Evolutionary conservation across 2,888 invertebrate species (phyloP), one percentile per base, ranked within the genome.

Genomic region (Ganaspis brasiliensis): DNA sequence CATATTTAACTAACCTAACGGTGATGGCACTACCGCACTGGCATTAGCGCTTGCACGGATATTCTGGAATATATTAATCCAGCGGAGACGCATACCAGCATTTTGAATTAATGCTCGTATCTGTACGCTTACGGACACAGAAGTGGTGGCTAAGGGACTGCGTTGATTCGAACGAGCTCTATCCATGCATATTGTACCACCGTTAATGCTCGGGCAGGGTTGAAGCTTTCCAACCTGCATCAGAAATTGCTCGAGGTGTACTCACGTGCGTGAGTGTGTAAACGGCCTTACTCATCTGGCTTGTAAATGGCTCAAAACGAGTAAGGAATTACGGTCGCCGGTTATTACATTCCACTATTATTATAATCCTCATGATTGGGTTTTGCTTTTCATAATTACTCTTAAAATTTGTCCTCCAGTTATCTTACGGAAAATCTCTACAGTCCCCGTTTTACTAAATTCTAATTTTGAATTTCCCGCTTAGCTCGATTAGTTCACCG

Each of bases 1-100:
- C 88, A 89, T 89, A 88, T 88, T 89, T 89, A 88, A 88, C 87
- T 86, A 89, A 87, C 85, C 84, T 84, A 82, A 84, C 83, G 79
- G 80, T 77, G 75, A 73, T 67, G 79, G 76, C 81, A 79, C 52
- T 52, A 52, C 71, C 81, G 82, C 79, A 81, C 77, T 77, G 82
- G 84, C 87, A 87, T 87, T 87, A 87, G 83, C 84, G 83, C 83
- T 83, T 87, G 83, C 83, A 83, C 84, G 84, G 84, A 87, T 87
- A 87, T 87, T 85, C 86, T 79, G 81, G 87, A 85, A 86, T 88
- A 87, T 87, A 87, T 88, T 88, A 87, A 88, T 87, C 82, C 82
- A 74, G 71, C 76, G 79, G 75, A 79, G 79, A 78, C 82, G 84
- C 83, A 85, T 85, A 84, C 79, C 84, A 77, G 81, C 81, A 84